Base-by-base conservation (phyloP, 2,888 invertebrate species). In the Argyresthia goedartella region DNA sequence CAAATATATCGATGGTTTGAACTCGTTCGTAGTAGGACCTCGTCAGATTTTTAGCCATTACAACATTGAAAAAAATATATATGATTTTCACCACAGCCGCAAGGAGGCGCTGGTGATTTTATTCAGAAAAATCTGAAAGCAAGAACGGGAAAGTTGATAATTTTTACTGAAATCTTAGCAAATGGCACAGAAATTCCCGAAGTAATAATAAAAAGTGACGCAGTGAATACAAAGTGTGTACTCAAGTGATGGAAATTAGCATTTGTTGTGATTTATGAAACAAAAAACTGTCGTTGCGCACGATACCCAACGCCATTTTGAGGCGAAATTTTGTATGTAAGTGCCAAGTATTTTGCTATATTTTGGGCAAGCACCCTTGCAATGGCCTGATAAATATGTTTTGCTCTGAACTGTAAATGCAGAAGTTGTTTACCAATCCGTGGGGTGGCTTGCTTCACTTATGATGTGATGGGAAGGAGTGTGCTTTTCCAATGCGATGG, bases 251-350 rank as follows among this genome's bases (percentile, higher is more conserved):
- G 76, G 62, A 62, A 44, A 51, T 13, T 33, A 9, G 33, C 11
- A 50, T 25, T 25, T 50, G 14, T 42, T 25, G 50, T n/a, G 50
- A 15, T 42, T 25, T 76, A 76, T 76, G 76, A 84, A 84, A 82
- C 84, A 81, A 85, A 86, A 86, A 86, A 80, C 86, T 80, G 81
- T 84, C 84, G 80, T 81, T 82, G 81, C 87, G 85, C 87, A 87
- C 85, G 87, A 84, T 84, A 82, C 76, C 71, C 77, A 86, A 86
- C 88, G 88, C 88, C 88, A 88, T 88, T 87, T 88, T 88, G 88
- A 87, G 85, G 87, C 87, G 84, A 87, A 87, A 84, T 82, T 85
- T 87, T 85, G 79, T 85, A 81, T 85, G 87, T 88, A 87, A 88
- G 88, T 87, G 86, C 82, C 85, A 87, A 84, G 84, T 85, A 85